Base-by-base conservation (phyloP, 2,113 vertebrate genomes). In the Tupaia chinensis region DNA sequence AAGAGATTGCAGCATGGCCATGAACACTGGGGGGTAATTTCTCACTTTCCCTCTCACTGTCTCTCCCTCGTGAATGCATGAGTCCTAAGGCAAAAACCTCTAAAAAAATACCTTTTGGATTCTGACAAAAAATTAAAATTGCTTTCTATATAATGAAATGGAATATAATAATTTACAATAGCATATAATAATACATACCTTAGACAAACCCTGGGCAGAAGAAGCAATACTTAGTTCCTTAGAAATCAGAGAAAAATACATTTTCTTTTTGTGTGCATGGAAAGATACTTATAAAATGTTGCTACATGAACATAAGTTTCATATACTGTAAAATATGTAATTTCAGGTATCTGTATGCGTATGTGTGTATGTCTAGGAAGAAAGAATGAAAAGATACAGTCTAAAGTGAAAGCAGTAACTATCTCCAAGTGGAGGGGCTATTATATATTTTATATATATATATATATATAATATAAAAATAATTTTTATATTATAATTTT, bases 171-270 rank as follows among this genome's bases (percentile, higher is more conserved):
- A 80, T 63, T 87, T 80, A 80, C 23, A 80, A 61, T 29, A 44
- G 25, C 54, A 54, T 12, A 32, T 54, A 70, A 79, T 32, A 20
- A 91, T 27, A 29, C 15, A 5, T 87, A 20, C 20, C 20, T 70
- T 80, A 53, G 69, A 63, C 29, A 58, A 82, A 84, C 15, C 14
- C 20, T 32, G 27, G 74, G 17, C 56, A 72, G 25, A 27, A 80
- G 91, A 93, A 72, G 19, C 34, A 72, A 20, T 20, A 72, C 27
- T 93, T 70, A 61, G 79, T 86, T 78, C 4, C 65, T 87, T 93
- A 70, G 82, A 79, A 70, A 70, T 15, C 70, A 27, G 27, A 87
- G 65, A 56, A 63, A 61, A 87, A 63, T 72, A 27, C 9, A 78
- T 7, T 29, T 56, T 76, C 44, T 44, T 74, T 60, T 68, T 23